A percentile compares a stretch with the other conserved stretches of the same genome.
These are phyloP conservation scores for Poecile atricapillus DNA, from an alignment of 2,113 vertebrate species.

Conservation along the genomic window DNA sequence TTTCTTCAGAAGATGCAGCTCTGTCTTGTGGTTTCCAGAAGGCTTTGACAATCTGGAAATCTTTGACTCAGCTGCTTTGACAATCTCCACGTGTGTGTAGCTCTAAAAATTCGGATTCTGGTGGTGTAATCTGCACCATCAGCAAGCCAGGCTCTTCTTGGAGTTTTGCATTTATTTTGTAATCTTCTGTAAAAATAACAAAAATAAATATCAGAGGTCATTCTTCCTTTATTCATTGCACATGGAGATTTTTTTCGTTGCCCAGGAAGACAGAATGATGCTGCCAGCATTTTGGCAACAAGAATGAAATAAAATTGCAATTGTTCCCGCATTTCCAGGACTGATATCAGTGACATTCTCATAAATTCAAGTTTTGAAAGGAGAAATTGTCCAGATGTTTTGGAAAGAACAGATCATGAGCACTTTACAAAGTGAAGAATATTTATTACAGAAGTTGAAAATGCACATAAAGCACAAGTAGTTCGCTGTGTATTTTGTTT, in stretches of 20 bases:
- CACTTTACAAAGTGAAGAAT: background rate
- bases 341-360: background rate
- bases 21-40: background rate
- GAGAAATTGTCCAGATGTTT: background rate
- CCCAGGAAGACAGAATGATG: background rate
- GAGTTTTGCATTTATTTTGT: background rate
- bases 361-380: background rate
- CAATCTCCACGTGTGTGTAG: background rate
- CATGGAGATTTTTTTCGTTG: background rate
- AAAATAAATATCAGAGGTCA: background rate
- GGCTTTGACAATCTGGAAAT: background rate
- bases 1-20: background rate
- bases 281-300: background rate
- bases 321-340: background rate
- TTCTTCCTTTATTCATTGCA: background rate
- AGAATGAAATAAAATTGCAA: background rate
- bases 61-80: background rate
- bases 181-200: background rate
- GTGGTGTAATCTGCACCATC: background rate
- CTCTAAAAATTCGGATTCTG: background rate
- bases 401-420: background rate
- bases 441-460: background rate
- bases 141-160: background rate
- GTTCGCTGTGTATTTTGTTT: fast-evolving
- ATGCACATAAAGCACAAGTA: background rate